phyloP scores from a whole-genome alignment of 2,888 invertebrate genomes.

The Sympetrum striolatum region DNA sequence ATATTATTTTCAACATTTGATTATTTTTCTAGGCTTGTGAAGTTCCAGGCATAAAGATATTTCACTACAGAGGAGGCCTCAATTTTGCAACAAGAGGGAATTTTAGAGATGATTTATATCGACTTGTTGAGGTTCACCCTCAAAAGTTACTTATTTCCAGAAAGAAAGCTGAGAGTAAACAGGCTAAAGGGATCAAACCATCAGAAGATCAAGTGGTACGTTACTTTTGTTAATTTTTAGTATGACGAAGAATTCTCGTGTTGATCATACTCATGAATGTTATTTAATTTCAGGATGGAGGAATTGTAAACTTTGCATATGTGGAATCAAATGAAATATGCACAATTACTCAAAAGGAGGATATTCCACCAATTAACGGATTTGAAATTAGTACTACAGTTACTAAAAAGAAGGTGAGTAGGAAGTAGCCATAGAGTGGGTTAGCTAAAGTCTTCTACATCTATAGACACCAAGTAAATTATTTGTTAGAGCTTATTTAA shows the following conservation, averaged over 20 bases:
- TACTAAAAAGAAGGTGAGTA: slow-evolving; percentile 3
- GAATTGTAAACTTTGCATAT: slow-evolving; percentile 4
- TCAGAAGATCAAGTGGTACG: not conserved
- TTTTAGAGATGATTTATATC: slow-evolving; percentile 35
- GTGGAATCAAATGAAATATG: not conserved
- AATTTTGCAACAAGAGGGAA: slow-evolving; percentile 69
- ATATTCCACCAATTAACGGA: not conserved
- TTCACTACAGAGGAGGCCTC: slow-evolving; percentile 77
- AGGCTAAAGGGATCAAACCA: slow-evolving; percentile 14
- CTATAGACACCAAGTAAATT: too few species aligned
- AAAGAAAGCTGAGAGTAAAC: slow-evolving; percentile 51
- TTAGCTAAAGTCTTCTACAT: too few species aligned
- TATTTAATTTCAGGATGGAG: not conserved
- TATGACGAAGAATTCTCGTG: not conserved
- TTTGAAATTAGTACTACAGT: slow-evolving; percentile 12
- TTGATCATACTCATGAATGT: not conserved
- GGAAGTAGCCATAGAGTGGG: too few species aligned
- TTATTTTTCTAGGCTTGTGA: slow-evolving; percentile 68
- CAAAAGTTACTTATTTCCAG: slow-evolving; percentile 59
- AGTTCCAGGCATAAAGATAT: slow-evolving; percentile 74
- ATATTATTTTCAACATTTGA: not conserved
- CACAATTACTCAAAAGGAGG: slow-evolving; percentile 11
- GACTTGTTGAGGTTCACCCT: slow-evolving; percentile 62
- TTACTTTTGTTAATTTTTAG: not conserved
- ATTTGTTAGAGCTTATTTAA: too few species aligned